Evolutionary conservation across 1,140 invertebrate genomes (phyloP), one percentile per base, ranked within the genome.

Genomic region (Leucophenga varia): DNA sequence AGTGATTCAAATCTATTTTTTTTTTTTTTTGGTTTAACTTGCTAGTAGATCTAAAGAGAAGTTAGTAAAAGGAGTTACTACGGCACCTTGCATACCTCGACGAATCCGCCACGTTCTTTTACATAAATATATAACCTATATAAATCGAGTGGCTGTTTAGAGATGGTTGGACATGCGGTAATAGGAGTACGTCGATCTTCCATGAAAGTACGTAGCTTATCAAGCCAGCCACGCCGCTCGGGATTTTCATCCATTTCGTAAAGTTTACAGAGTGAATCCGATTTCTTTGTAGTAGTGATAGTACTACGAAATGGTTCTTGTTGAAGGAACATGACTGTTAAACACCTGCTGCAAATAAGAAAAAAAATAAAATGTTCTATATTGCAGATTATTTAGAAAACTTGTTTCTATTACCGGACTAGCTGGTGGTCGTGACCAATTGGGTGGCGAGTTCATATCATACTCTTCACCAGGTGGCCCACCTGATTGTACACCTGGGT

Each of bases 191-290:
- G 86, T 57, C 90, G 80, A 68, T 95, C 92, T 76, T 97, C 95
- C 88, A 97, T 93, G 77, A 93, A 97, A 46, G 85, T 82, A 47
- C 97, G 83, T 58, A 97, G 80, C 75, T 93, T 89, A 77, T 97
- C 94, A 53, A 98, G 80, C 87, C 94, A 97, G 54, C 82, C 83
- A 54, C 90, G 82, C 55, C 95, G 79, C 59, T 97, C 94, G 35
- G 92, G 91, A 74, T 92, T 91, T 64, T 94, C 91, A 69, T 96
- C 94, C 91, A 98, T 93, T 78, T 97, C 95, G 77, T 95, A 97
- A 60, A 97, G 80, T 78, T 96, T 95, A 67, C 87, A 85, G 74
- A 95, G 81, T 78, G 87, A 93, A 79, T 93, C 90, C 55, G 89
- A 88, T 82, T 92, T 91, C 87, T 93, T 72, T 19, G 64, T 72